Conservation (phyloP, 2,888 invertebrate species). For the Lordiphosa fenestrarum region DNA sequence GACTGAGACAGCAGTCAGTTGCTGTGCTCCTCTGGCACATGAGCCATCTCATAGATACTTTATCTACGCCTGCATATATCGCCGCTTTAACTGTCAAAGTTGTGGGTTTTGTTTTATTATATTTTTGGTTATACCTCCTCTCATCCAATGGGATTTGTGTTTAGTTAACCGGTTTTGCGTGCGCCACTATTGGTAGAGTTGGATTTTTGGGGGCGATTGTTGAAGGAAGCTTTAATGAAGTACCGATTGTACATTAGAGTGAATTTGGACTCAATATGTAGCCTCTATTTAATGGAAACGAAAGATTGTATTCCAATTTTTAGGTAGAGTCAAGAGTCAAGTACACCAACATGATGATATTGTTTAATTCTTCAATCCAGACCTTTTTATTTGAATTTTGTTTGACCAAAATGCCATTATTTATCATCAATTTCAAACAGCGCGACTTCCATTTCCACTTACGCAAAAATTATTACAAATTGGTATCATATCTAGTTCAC, state of each 20-base stretch:
- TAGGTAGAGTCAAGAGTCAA: too few species aligned
- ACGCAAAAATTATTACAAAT: too few species aligned
- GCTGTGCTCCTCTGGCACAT: slow-evolving; percentile 53
- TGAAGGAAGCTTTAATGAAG: neutral
- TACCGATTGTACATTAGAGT: neutral
- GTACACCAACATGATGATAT: too few species aligned
- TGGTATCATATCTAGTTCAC: too few species aligned
- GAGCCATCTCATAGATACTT: slow-evolving; percentile 26
- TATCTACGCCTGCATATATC: slow-evolving; percentile 35
- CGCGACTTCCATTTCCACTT: too few species aligned
- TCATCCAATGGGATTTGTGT: slow-evolving; percentile 70
- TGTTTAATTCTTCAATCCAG: too few species aligned
- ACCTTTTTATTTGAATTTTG: too few species aligned
- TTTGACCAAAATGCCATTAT: too few species aligned
- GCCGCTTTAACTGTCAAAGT: slow-evolving; percentile 37
- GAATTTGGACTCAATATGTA: too few species aligned
- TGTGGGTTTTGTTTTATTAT: slow-evolving; percentile 15
- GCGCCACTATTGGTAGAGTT: slow-evolving; percentile 44
- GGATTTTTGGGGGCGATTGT: slow-evolving; percentile 3
- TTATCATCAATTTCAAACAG: too few species aligned
- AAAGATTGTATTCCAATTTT: too few species aligned
- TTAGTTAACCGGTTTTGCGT: slow-evolving; percentile 52
- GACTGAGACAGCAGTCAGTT: slow-evolving; percentile 30
- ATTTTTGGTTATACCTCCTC: slow-evolving; percentile 20
- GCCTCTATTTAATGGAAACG: too few species aligned